Base-by-base conservation (phyloP, 2,888 invertebrate genomes). In the Phengaris alcon region DNA sequence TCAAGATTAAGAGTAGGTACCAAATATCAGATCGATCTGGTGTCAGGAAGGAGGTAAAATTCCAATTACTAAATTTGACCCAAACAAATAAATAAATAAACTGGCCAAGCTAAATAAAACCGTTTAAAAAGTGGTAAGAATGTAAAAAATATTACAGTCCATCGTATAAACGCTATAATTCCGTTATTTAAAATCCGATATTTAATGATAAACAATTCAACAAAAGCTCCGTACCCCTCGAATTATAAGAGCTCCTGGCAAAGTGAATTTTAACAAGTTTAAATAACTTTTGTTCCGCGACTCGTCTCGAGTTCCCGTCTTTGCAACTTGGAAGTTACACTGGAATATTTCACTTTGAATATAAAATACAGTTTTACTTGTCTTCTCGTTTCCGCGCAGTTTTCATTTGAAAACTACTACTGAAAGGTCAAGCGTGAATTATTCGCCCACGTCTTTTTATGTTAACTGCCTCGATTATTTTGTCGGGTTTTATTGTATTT, bases 241-340 rank as follows among this genome's bases (percentile, higher is more conserved):
- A 70, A 48, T 70, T 70, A 51, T 51, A 70, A 70, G 15, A 70
- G 70, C 70, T 51, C 51, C 48, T 46, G 51, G 70, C 48, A 48
- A 51, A 70, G 70, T 46, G 70, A 70, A 70, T 70, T 70, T 70
- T 70, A 70, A 70, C 51, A 70, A 70, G 48, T 70, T 70, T 70
- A 70, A 70, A 70, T 70, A 70, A 70, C 48, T 48, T 64, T 64
- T 64, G 64, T 64, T 64, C 64, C 35, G 64, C 64, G 64, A 35
- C 35, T 35, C 64, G 64, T 64, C 64, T 64, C 64, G 64, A 64
- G 64, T 64, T 64, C 12, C 64, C 35, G 22, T 35, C 10, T 52
- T 52, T 12, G 10, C 35, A 64, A 64, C 64, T 64, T 5, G 64
- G 35, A 44, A 64, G 12, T 64, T 64, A 64, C 64, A 64, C 35